Percentiles rank a stretch among this genome's conserved stretches.
These are phyloP conservation scores for Urocitellus parryii DNA, from an alignment of 2,113 vertebrate genomes.

Conservation along the genomic window DNA sequence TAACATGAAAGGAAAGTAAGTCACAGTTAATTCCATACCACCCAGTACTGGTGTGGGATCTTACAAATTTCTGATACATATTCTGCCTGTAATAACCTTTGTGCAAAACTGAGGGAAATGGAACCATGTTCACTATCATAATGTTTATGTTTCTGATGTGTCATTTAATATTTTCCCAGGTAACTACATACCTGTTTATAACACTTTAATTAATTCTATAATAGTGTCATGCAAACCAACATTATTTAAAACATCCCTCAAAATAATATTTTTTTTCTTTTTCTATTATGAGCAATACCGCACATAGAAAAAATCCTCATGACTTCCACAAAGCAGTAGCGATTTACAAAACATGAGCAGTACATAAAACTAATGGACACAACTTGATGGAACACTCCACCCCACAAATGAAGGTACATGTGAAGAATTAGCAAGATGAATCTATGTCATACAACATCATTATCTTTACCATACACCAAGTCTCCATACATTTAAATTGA, in stretches of 20 bases:
- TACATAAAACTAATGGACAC: neutral
- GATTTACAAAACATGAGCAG: neutral
- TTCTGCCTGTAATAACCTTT: neutral
- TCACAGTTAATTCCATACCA: neutral
- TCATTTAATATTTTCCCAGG: neutral
- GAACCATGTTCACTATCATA: neutral
- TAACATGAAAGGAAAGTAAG: neutral
- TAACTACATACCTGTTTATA: neutral
- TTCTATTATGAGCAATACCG: neutral
- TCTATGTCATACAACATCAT: too few species aligned
- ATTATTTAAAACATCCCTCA: neutral
- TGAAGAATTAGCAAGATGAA: neutral
- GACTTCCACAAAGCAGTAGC: neutral
- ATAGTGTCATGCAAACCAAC: neutral
- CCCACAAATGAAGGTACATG: too few species aligned
- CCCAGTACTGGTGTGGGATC: neutral
- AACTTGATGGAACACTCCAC: fast-evolving
- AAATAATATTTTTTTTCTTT: neutral
- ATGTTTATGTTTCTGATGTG: neutral
- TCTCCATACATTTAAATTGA: neutral
- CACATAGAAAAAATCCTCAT: neutral
- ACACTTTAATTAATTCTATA: neutral
- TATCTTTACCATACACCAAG: too few species aligned
- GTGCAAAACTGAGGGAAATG: neutral
- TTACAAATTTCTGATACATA: neutral